Percentiles rank a stretch among this genome's conserved stretches.
Evolutionary conservation across 1,140 invertebrate genomes (phyloP).

Genomic region (Trypoxylus dichotomus): DNA sequence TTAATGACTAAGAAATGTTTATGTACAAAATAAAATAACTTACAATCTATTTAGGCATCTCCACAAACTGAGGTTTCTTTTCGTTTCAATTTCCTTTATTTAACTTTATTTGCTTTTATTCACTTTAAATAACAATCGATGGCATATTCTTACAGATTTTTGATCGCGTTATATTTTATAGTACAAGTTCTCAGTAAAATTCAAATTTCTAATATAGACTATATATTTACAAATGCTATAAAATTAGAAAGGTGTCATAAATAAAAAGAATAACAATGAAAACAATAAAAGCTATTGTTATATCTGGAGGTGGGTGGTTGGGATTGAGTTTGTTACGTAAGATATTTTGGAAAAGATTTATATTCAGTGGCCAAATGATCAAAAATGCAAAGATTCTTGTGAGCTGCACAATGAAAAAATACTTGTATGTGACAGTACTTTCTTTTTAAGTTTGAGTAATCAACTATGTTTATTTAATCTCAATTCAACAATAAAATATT

Average conservation of each 20-base stretch:
- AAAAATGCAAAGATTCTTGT: conserved; percentile 39
- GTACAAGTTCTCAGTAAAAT: conserved; percentile 17
- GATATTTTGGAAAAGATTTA: background rate
- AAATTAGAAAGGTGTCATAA: conserved; percentile 20
- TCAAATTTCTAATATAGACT: conserved; percentile 26
- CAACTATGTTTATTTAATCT: conserved; percentile 22
- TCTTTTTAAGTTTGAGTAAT: background rate
- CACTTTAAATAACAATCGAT: conserved; percentile 18
- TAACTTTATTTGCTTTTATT: background rate
- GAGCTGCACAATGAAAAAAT: conserved; percentile 39
- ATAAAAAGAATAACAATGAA: conserved; percentile 12
- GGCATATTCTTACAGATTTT: conserved; percentile 12
- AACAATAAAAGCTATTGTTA: background rate
- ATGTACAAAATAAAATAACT: conserved; percentile 37
- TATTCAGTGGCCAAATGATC: background rate
- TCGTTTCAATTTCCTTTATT: conserved; percentile 20
- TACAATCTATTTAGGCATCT: conserved; percentile 36
- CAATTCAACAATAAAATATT: conserved; percentile 30
- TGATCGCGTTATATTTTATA: conserved; percentile 15
- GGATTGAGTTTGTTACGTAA: background rate
- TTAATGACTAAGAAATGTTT: conserved; percentile 26
- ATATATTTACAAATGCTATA: conserved; percentile 25
- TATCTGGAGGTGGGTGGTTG: conserved; percentile 13
- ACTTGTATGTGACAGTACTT: conserved; percentile 5
- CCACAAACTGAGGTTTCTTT: conserved; percentile 37